Evolutionary conservation across 2,888 invertebrate species (phyloP).

Genomic region (Dynastes hyllus): DNA sequence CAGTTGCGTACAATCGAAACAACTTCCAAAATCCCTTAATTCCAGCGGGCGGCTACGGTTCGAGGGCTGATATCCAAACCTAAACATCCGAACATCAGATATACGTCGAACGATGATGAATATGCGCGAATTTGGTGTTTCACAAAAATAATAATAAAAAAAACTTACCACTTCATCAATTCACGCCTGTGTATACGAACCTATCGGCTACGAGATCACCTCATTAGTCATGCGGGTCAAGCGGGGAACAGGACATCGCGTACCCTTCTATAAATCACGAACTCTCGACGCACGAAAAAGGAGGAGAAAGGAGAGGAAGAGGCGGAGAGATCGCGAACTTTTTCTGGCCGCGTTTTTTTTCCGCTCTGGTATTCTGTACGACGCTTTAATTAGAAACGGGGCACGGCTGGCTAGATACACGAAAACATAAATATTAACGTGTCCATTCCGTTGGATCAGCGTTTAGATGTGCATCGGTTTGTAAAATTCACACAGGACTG

Average conservation of each 20-base stretch:
- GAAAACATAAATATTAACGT: constrained; percentile 15
- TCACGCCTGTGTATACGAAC: neutral
- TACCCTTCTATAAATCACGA: neutral
- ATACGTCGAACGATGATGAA: neutral
- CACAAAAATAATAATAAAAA: neutral
- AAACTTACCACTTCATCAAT: constrained; percentile 8
- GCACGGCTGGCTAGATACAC: neutral
- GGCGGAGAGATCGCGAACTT: neutral
- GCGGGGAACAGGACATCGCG: no score
- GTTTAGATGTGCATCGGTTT: constrained; percentile 13
- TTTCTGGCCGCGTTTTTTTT: neutral
- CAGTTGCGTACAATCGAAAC: no score
- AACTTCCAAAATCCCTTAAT: no score
- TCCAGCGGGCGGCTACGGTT: neutral
- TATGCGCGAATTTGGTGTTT: constrained; percentile 1
- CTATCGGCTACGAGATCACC: constrained; percentile 2
- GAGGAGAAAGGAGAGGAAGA: constrained; percentile 5
- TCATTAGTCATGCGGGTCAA: constrained; percentile 3
- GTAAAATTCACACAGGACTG: neutral
- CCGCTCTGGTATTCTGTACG: neutral
- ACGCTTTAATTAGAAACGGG: neutral
- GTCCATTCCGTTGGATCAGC: constrained; percentile 1
- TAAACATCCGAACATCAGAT: neutral
- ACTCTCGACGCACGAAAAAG: constrained; percentile 1
- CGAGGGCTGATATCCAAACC: neutral